Evolutionary conservation across 2,888 invertebrate species (phyloP).

Genomic region (Ditula angustiorana): DNA sequence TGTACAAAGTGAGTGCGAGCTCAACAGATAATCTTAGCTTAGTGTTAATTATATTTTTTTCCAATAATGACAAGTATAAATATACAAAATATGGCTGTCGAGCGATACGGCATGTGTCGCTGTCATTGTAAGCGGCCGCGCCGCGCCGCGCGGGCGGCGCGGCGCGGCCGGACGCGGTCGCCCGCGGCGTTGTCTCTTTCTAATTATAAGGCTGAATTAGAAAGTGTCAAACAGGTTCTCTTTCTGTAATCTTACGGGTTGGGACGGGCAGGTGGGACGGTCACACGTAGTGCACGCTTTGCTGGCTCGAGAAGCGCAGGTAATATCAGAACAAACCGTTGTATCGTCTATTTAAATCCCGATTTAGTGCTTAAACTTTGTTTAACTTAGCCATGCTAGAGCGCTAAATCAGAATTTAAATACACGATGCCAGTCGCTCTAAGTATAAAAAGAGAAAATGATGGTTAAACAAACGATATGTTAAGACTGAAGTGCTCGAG

Average conservation of each 20-base stretch:
- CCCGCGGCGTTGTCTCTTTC: constrained; percentile 75
- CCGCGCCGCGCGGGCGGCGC: background rate
- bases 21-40: constrained; percentile 80
- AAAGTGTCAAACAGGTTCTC: constrained; percentile 68
- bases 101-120: constrained; percentile 56
- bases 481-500: too few relatives aligned
- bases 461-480: too few relatives aligned
- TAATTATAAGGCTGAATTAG: constrained; percentile 84
- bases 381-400: too few relatives aligned
- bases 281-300: background rate
- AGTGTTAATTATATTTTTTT: constrained; percentile 66
- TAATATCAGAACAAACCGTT: background rate
- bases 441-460: too few relatives aligned
- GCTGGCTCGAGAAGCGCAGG: background rate
- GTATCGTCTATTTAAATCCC: background rate
- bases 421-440: too few relatives aligned
- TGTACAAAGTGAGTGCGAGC: constrained; percentile 84
- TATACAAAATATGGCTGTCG: constrained; percentile 66
- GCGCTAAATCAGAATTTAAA: too few relatives aligned
- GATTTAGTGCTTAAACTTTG: too few relatives aligned
- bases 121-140: constrained; percentile 10
- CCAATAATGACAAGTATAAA: constrained; percentile 59
- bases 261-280: constrained; percentile 9
- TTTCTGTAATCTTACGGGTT: constrained; percentile 12
- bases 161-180: constrained; percentile 59